A percentile compares a stretch with the other conserved stretches of the same genome.
Evolutionary conservation across 2,113 vertebrate species (phyloP).

Genomic region (Archilochus colubris): DNA sequence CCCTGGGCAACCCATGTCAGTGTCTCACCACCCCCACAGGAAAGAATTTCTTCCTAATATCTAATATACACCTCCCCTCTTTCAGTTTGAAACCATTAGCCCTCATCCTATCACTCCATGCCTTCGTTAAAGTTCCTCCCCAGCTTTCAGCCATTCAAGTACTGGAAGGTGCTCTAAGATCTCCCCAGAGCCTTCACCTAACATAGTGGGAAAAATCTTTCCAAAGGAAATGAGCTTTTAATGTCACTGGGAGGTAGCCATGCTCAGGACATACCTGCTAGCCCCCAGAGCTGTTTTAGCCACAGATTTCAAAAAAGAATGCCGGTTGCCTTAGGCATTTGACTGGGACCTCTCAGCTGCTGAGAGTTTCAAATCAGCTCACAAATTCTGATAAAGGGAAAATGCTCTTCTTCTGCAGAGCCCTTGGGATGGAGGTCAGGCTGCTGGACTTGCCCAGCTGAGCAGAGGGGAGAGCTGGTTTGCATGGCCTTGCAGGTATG

Average conservation of each 20-base stretch:
- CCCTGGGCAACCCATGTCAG: too few species aligned
- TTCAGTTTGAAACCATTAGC: too few species aligned
- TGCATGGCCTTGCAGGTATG: not conserved
- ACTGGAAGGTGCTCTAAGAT: too few species aligned
- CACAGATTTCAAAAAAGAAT: not conserved
- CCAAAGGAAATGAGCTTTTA: not conserved
- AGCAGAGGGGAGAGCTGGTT: not conserved
- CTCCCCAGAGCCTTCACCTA: too few species aligned
- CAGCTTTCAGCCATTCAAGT: too few species aligned
- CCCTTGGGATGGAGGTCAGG: not conserved
- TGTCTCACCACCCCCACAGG: too few species aligned
- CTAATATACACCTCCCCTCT: too few species aligned
- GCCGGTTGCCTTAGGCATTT: not conserved
- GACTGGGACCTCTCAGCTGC: not conserved
- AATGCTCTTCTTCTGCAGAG: not conserved
- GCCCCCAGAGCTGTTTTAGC: not conserved
- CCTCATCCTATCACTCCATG: too few species aligned
- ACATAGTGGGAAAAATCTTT: not conserved
- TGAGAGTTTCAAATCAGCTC: not conserved
- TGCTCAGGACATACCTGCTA: rapidly evolving
- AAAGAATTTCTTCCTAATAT: too few species aligned
- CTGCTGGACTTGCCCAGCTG: not conserved
- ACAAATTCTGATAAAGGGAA: not conserved
- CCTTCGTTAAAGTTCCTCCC: too few species aligned
- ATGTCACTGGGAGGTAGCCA: not conserved